Percentiles rank a stretch among this genome's conserved stretches.
phyloP scores from a whole-genome alignment of 1,140 invertebrate genomes.

The Drosophila setifemur region DNA sequence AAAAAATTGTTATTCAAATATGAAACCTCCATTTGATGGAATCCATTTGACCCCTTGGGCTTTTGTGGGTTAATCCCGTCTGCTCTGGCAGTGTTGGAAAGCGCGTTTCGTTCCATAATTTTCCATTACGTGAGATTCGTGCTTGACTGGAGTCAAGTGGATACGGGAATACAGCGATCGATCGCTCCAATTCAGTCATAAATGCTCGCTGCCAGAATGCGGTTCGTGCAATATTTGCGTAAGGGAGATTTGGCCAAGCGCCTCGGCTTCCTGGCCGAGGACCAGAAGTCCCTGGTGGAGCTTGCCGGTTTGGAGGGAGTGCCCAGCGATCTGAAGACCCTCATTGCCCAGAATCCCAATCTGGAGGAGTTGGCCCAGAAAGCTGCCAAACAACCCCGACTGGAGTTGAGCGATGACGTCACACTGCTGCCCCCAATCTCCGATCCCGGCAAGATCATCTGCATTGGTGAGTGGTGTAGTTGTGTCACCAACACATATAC shows the following conservation, averaged over 20 bases:
- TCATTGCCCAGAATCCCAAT: conserved; percentile 64
- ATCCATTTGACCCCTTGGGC: too few relatives aligned
- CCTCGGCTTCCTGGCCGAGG: conserved; percentile 70
- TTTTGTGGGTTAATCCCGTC: too few relatives aligned
- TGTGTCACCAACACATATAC: too few relatives aligned
- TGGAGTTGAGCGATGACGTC: conserved; percentile 82
- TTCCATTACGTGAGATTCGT: conserved; percentile 26
- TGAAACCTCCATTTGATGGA: too few relatives aligned
- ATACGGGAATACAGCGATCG: too few relatives aligned
- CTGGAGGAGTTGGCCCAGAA: conserved; percentile 55
- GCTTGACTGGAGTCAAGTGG: conserved; percentile 9
- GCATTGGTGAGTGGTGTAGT: conserved; percentile 84
- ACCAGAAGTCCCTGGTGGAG: conserved; percentile 67
- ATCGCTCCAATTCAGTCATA: conserved; percentile 35
- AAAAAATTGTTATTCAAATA: too few relatives aligned
- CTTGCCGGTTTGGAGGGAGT: conserved; percentile 52
- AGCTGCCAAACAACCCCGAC: conserved; percentile 35
- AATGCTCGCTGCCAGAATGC: conserved; percentile 79
- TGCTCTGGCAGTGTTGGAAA: conserved; percentile 39
- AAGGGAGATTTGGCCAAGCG: conserved; percentile 66
- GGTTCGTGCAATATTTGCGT: conserved; percentile 80
- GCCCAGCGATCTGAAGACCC: conserved; percentile 58
- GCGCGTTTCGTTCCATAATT: background rate
- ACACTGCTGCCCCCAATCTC: conserved; percentile 87
- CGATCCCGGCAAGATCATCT: conserved; percentile 90